Conservation (phyloP, 1,140 invertebrate species). For the Brachionus plicatilis region DNA sequence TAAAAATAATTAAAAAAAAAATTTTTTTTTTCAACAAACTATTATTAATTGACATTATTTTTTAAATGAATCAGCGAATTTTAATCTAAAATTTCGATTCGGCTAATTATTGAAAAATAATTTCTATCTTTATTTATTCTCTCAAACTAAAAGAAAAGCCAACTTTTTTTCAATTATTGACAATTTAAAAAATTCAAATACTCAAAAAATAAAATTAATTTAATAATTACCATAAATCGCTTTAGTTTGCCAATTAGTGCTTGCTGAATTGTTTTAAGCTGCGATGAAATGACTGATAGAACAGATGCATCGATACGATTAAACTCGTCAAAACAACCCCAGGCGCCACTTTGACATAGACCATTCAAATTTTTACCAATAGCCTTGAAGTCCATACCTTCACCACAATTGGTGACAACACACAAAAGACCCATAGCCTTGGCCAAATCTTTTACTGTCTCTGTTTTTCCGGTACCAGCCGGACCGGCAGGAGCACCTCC, state of each 20-base stretch:
- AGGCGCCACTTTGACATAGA: conserved; percentile 67
- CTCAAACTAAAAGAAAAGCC: not conserved
- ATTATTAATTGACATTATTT: too few relatives aligned
- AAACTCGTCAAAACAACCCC: conserved; percentile 77
- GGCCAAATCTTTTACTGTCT: conserved; percentile 80
- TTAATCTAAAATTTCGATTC: too few relatives aligned
- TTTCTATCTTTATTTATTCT: too few relatives aligned
- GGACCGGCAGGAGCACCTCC: conserved; percentile 71
- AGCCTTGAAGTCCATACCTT: conserved; percentile 78
- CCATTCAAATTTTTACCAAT: conserved; percentile 78
- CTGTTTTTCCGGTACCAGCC: conserved; percentile 76
- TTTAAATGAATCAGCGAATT: too few relatives aligned
- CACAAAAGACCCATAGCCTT: conserved; percentile 78
- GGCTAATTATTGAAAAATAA: too few relatives aligned
- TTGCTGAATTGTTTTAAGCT: conserved; percentile 77
- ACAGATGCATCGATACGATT: conserved; percentile 83
- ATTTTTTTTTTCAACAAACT: too few relatives aligned
- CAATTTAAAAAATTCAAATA: too few relatives aligned
- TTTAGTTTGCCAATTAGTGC: conserved; percentile 69
- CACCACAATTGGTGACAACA: conserved; percentile 83
- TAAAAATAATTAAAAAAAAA: too few relatives aligned
- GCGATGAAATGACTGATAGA: conserved; percentile 80
- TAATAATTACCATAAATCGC: conserved; percentile 57
- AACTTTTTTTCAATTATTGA: not conserved
- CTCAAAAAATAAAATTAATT: not conserved